Base-by-base conservation (phyloP, 2,113 vertebrate species). In the Peromyscus polionotus region DNA sequence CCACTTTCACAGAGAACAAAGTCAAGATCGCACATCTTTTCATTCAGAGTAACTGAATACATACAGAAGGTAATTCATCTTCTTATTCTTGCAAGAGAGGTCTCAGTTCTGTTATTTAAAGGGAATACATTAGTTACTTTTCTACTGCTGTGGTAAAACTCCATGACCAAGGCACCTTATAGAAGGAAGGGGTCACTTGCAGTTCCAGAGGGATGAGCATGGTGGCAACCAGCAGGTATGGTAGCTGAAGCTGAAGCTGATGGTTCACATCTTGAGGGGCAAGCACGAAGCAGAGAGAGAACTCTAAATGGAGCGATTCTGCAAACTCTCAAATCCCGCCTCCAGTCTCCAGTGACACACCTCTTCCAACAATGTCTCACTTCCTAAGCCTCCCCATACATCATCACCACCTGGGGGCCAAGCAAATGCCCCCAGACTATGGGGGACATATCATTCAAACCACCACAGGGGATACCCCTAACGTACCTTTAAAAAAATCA, bases 1-100 rank as follows among this genome's bases (percentile, higher is more conserved):
- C 24, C 67, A 94, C 68, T 80, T 95, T 92, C 57, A 86, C 63
- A 88, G 42, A 85, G 75, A 95, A 28, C 31, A 79, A n/a, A 19
- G n/a, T 45, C n/a, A 68, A 72, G 83, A 65, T 86, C n/a, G 22
- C 2, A 2, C 24, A 19, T 26, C 79, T 57, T 9, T 48, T 17
- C 70, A 65, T 92, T 28, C 67, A 63, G 17, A 80, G 28, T 73
- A 6, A 61, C 0, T 86, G 51, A 77, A 22, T 42, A 77, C 70
- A 93, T 24, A 76, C 19, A 79, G 36, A 26, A 51, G 6, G 22
- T 42, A 59, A 70, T 26, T 8, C 14, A n/a, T n/a, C 8, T 51
- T 88, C 88, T 54, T 26, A 26, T 65, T 45, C 11, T 79, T 85
- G 19, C 31, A 42, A n/a, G 42, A 81, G 36, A 88, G 5, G 22